A percentile compares a stretch with the other conserved stretches of the same genome.
These are phyloP conservation scores for Druceiella hillmani DNA, from an alignment of 2,888 invertebrate species.

Conservation along the genomic window DNA sequence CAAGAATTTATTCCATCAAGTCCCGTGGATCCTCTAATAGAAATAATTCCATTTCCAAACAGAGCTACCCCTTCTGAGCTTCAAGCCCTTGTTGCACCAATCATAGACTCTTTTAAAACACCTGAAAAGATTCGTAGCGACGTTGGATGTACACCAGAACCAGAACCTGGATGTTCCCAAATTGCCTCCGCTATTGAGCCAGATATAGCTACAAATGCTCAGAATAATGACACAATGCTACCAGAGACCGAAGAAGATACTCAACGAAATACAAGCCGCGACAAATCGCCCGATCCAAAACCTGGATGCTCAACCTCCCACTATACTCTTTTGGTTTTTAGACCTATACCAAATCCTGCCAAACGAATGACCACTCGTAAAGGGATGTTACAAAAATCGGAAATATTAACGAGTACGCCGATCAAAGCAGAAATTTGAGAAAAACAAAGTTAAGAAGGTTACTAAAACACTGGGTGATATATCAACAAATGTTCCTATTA, in stretches of 20 bases:
- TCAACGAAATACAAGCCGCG: slow-evolving; percentile 11
- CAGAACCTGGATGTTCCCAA: slow-evolving; percentile 22
- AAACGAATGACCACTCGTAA: slow-evolving; percentile 20
- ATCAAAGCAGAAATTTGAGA: slow-evolving; percentile 22
- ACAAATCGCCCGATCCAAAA: slow-evolving; percentile 15
- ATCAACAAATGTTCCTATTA: too few relatives aligned
- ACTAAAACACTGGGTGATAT: too few relatives aligned
- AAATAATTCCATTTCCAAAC: slow-evolving; percentile 15
- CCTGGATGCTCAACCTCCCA: slow-evolving; percentile 19
- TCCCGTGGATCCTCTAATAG: slow-evolving; percentile 16
- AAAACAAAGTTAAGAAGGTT: slow-evolving; percentile 23
- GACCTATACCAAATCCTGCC: slow-evolving; percentile 21
- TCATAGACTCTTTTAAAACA: slow-evolving; percentile 13
- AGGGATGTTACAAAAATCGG: slow-evolving; percentile 20
- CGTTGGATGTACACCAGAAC: slow-evolving; percentile 18
- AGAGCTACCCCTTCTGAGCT: slow-evolving; percentile 12
- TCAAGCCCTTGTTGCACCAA: slow-evolving; percentile 9
- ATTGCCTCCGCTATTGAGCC: slow-evolving; percentile 17
- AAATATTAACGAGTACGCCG: slow-evolving; percentile 21
- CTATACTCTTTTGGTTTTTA: slow-evolving; percentile 19
- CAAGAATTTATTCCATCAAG: slow-evolving; percentile 15
- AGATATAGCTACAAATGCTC: slow-evolving; percentile 13
- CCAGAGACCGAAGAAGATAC: slow-evolving; percentile 12
- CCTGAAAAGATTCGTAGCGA: slow-evolving; percentile 17
- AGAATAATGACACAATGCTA: slow-evolving; percentile 10